Evolutionary conservation across 2,888 invertebrate species (phyloP).

Genomic region (Diadegma fenestrale): DNA sequence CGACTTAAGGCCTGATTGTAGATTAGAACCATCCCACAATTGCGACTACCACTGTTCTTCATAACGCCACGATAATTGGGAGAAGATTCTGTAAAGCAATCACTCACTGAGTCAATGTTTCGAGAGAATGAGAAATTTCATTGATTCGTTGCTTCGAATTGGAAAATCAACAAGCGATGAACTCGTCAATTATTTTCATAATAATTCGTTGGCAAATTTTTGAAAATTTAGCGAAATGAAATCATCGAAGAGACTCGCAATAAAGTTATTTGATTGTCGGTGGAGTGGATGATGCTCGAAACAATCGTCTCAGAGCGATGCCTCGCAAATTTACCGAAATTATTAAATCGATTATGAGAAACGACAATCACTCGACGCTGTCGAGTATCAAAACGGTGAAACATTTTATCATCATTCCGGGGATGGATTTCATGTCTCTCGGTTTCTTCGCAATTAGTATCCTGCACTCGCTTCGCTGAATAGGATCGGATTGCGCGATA

Average conservation of each 20-base stretch:
- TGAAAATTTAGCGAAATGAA: neutral
- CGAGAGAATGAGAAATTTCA: neutral
- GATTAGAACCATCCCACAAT: neutral
- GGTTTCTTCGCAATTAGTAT: constrained; percentile 49
- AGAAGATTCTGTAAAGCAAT: neutral
- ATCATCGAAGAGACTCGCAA: neutral
- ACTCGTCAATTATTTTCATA: neutral
- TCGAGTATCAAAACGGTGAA: neutral
- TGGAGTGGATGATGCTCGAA: neutral
- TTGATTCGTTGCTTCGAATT: neutral
- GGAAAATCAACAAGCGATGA: neutral
- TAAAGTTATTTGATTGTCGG: neutral
- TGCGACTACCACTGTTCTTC: neutral
- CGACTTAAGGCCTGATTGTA: constrained; percentile 24
- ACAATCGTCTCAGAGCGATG: neutral
- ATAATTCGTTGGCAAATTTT: neutral
- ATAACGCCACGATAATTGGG: neutral
- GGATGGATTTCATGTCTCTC: constrained; percentile 21
- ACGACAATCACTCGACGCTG: neutral
- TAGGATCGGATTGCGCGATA: neutral
- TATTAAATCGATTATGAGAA: constrained; percentile 1
- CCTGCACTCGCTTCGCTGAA: constrained; percentile 34
- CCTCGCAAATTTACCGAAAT: neutral
- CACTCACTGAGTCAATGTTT: neutral
- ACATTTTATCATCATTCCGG: constrained; percentile 13